Conservation (phyloP, 2,888 invertebrate genomes). For the Orthonevra nobilis region DNA sequence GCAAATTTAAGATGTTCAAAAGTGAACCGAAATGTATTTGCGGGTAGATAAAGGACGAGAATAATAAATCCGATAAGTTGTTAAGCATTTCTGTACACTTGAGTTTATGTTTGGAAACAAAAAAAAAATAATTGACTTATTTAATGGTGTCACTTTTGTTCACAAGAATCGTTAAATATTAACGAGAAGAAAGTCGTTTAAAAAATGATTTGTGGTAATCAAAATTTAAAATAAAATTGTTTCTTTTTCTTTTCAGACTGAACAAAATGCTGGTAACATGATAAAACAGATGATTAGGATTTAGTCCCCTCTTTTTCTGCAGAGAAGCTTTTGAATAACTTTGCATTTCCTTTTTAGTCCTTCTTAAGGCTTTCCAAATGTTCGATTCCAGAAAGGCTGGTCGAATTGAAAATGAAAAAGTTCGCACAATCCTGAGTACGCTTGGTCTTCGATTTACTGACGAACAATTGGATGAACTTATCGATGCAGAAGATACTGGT, state of each 20-base stretch:
- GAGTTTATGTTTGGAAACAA: too few species aligned
- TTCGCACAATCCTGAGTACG: slow-evolving; percentile 76
- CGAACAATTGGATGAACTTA: slow-evolving; percentile 52
- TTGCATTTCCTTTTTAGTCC: slow-evolving; percentile 84
- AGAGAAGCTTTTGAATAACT: neutral
- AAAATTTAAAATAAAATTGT: neutral
- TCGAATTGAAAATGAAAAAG: slow-evolving; percentile 96
- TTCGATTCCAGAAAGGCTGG: slow-evolving; percentile 97
- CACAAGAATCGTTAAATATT: neutral
- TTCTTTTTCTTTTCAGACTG: slow-evolving; percentile 26
- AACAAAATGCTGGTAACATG: slow-evolving; percentile 57
- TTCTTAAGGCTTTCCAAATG: slow-evolving; percentile 97
- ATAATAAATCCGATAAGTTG: too few species aligned
- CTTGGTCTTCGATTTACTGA: slow-evolving; percentile 60
- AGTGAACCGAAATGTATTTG: too few species aligned
- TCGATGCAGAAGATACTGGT: slow-evolving; percentile 62
- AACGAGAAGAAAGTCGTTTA: neutral
- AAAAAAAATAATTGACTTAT: neutral
- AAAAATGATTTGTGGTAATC: too few species aligned
- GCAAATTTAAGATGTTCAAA: too few species aligned
- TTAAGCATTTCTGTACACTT: too few species aligned
- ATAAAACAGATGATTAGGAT: neutral
- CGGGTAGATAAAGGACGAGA: too few species aligned
- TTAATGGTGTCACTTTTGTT: slow-evolving; percentile 3
- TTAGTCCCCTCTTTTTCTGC: neutral